phyloP scores from a whole-genome alignment of 2,797 vertebrate species.

The Parauchenoglanis punctatus region DNA sequence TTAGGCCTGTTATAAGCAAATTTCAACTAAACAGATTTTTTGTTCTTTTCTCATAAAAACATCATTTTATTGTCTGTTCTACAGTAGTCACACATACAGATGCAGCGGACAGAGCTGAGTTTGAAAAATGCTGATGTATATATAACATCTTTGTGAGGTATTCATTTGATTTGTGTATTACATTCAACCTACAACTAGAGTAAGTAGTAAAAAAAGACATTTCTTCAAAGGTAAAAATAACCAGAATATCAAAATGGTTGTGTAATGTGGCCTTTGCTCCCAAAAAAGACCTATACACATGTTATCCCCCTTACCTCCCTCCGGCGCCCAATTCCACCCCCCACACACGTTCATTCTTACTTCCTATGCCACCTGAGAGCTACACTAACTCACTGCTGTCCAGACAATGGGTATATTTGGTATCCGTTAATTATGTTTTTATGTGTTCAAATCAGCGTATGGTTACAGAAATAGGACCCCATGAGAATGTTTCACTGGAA shows the following conservation, averaged over 20 bases:
- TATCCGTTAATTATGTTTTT: conserved; percentile 18
- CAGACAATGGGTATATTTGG: not conserved
- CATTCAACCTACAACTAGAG: not conserved
- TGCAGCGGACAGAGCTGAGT: not conserved
- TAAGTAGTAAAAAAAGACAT: not conserved
- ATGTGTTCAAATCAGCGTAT: not conserved
- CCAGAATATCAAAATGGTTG: not conserved
- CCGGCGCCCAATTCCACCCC: too few relatives aligned
- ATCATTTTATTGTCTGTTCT: not conserved
- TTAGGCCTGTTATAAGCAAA: not conserved
- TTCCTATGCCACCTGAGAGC: not conserved
- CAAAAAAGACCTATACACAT: not conserved
- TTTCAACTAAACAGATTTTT: not conserved
- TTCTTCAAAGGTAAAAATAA: not conserved
- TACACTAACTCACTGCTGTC: not conserved
- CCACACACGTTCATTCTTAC: conserved; percentile 5
- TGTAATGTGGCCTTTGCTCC: not conserved
- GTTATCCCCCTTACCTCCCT: too few relatives aligned
- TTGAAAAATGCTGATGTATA: not conserved
- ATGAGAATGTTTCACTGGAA: conserved; percentile 21
- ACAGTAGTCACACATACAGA: not conserved
- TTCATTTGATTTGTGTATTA: not conserved
- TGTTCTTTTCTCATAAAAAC: not conserved
- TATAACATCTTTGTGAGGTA: not conserved
- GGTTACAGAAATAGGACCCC: conserved; percentile 24